Evolutionary conservation across 2,113 vertebrate genomes (phyloP).

Genomic region (Gallinago paraguaiae): DNA sequence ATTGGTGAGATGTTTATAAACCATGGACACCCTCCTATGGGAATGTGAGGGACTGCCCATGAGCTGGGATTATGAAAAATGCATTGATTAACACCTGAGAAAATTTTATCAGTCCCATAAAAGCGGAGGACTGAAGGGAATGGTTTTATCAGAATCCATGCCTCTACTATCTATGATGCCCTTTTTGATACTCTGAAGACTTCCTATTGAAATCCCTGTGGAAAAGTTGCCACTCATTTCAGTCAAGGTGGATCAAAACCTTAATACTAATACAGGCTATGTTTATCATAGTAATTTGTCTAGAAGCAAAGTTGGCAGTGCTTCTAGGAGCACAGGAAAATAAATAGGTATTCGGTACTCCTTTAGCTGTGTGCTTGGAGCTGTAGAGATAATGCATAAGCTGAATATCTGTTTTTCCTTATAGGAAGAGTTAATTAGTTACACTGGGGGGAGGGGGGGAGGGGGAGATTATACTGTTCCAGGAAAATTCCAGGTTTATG

Average conservation of each 20-base stretch:
- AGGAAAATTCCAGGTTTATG: background rate
- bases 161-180: background rate
- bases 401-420: background rate
- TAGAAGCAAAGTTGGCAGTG: background rate
- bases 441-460: fast-evolving
- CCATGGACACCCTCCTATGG: background rate
- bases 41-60: background rate
- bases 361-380: background rate
- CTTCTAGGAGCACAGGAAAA: background rate
- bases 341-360: background rate
- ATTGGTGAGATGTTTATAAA: background rate
- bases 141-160: background rate
- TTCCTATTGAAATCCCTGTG: background rate
- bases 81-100: background rate
- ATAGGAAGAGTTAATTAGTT: background rate
- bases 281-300: background rate
- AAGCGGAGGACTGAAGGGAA: background rate
- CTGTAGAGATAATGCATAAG: background rate
- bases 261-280: background rate
- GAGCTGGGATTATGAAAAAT: background rate
- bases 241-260: background rate
- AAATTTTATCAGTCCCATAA: background rate
- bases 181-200: background rate
- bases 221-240: background rate
- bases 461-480: background rate